These are phyloP conservation scores for Chromoteleia sp. DNA, from an alignment of 2,888 invertebrate species.

Conservation along the genomic window DNA sequence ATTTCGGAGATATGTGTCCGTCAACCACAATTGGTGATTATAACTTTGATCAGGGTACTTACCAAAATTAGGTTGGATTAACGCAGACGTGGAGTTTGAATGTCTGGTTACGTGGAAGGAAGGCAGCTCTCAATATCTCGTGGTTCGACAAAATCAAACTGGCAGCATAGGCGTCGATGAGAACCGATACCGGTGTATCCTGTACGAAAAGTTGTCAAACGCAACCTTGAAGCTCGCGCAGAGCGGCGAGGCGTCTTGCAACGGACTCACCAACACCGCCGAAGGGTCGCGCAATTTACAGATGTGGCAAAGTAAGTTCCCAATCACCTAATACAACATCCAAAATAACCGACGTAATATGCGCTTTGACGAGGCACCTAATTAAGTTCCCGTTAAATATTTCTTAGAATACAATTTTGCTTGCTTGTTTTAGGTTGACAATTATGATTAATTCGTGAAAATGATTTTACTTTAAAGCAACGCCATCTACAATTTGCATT, in stretches of 20 bases:
- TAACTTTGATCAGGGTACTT: slow-evolving; percentile 71
- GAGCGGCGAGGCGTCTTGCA: slow-evolving; percentile 92
- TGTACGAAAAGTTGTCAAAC: slow-evolving; percentile 89
- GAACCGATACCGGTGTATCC: slow-evolving; percentile 93
- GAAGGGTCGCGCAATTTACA: slow-evolving; percentile 92
- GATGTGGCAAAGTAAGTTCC: slow-evolving; percentile 81
- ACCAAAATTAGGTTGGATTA: slow-evolving; percentile 68
- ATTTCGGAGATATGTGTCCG: slow-evolving; percentile 66
- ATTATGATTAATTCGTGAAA: not conserved
- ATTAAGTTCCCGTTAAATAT: slow-evolving; percentile 27
- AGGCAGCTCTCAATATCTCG: slow-evolving; percentile 91
- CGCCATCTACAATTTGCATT: slow-evolving; percentile 17
- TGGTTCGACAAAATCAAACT: slow-evolving; percentile 93
- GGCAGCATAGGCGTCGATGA: slow-evolving; percentile 89
- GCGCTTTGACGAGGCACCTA: slow-evolving; percentile 24
- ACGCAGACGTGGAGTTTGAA: slow-evolving; percentile 90
- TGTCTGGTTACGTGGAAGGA: slow-evolving; percentile 94
- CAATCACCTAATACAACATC: slow-evolving; percentile 38
- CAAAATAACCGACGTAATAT: slow-evolving; percentile 19
- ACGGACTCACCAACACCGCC: slow-evolving; percentile 89
- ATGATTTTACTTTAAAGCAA: not conserved
- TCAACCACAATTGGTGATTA: slow-evolving; percentile 64
- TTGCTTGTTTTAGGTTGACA: not conserved
- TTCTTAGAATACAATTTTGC: not conserved
- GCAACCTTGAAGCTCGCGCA: slow-evolving; percentile 90